Evolutionary conservation across 2,888 invertebrate species (phyloP).

Genomic region (Agrochola lota): DNA sequence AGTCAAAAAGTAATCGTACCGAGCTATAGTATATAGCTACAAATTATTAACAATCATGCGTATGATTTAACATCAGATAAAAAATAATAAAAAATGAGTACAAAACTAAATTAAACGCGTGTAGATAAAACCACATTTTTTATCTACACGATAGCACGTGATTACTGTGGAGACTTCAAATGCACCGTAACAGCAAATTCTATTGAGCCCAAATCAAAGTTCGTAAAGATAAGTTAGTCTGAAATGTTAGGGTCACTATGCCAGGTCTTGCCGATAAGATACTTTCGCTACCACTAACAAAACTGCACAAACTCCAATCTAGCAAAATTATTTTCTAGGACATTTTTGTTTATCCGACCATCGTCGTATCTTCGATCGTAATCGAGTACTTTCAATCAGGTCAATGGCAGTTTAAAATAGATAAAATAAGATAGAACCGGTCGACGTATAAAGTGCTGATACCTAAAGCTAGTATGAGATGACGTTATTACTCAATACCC

Average conservation of each 20-base stretch:
- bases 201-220: constrained; percentile 53
- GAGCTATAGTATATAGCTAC: no score
- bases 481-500: constrained; percentile 3
- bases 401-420: constrained; percentile 73
- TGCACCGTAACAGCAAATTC: constrained; percentile 13
- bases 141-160: background rate
- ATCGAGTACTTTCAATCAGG: constrained; percentile 71
- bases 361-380: constrained; percentile 53
- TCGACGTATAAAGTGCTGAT: constrained; percentile 26
- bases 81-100: background rate
- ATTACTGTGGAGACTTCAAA: constrained; percentile 1
- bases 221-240: constrained; percentile 57
- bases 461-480: constrained; percentile 5
- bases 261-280: constrained; percentile 63
- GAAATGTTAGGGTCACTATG: constrained; percentile 69
- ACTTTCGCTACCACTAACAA: constrained; percentile 47
- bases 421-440: constrained; percentile 57
- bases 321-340: constrained; percentile 32
- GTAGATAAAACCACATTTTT: background rate
- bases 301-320: constrained; percentile 19
- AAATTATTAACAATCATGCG: constrained; percentile 4
- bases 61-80: constrained; percentile 14
- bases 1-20: no score
- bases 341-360: constrained; percentile 45
- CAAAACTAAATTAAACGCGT: background rate